These are phyloP conservation scores for Laothoe populi DNA, from an alignment of 2,888 invertebrate genomes.

Conservation along the genomic window DNA sequence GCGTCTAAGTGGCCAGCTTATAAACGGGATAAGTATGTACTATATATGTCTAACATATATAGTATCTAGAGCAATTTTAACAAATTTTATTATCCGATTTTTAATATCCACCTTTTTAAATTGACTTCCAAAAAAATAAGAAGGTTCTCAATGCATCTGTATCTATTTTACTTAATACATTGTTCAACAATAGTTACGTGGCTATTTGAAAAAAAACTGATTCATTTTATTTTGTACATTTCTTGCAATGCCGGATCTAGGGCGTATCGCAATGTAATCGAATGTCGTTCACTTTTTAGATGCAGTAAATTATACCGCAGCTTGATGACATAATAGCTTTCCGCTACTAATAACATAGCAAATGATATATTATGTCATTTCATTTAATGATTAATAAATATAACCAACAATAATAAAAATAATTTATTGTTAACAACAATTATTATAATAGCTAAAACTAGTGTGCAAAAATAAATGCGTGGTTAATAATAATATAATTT, in stretches of 20 bases:
- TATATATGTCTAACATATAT: too few relatives aligned
- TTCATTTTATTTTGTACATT: slow-evolving; percentile 52
- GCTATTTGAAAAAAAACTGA: slow-evolving; percentile 40
- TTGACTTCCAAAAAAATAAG: too few relatives aligned
- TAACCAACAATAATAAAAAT: background rate
- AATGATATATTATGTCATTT: too few relatives aligned
- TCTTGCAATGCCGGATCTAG: slow-evolving; percentile 66
- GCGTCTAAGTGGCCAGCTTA: too few relatives aligned
- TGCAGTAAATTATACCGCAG: slow-evolving; percentile 42
- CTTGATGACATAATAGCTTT: slow-evolving; percentile 52
- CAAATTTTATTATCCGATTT: too few relatives aligned
- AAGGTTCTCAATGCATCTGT: too few relatives aligned
- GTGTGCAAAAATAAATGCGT: background rate
- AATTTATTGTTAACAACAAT: background rate
- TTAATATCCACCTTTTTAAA: too few relatives aligned
- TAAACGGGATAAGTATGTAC: too few relatives aligned
- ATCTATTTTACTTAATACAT: slow-evolving; percentile 45
- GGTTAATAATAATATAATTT: background rate
- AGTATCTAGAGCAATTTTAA: too few relatives aligned
- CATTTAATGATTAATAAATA: background rate
- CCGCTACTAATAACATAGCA: slow-evolving; percentile 6
- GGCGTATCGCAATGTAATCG: slow-evolving; percentile 55
- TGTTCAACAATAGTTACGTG: slow-evolving; percentile 55
- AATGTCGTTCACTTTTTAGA: slow-evolving; percentile 48
- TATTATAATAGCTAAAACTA: background rate